Evolutionary conservation across 2,797 vertebrate genomes (phyloP).

Genomic region (Pangasius larnaudii): DNA sequence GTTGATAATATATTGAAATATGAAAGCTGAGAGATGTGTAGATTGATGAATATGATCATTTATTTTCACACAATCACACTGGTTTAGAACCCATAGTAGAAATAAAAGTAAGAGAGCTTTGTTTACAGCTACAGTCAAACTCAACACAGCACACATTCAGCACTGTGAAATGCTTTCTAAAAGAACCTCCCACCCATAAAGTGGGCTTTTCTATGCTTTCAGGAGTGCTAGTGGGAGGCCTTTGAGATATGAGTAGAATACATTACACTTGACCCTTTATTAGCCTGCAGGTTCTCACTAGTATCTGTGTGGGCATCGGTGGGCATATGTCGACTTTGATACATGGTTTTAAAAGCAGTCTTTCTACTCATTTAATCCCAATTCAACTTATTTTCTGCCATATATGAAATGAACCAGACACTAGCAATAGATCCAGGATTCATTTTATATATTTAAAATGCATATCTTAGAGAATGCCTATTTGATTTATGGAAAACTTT

Average conservation of each 20-base stretch:
- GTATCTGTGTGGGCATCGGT: constrained; percentile 74
- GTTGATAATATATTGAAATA: constrained; percentile 12
- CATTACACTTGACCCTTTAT: constrained; percentile 77
- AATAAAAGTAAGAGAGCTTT: not conserved
- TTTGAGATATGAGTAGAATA: constrained; percentile 78
- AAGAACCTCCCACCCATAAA: constrained; percentile 40
- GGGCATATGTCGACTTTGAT: constrained; percentile 61
- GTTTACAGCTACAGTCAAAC: constrained; percentile 17
- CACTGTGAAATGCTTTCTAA: constrained; percentile 28
- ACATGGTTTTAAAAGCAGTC: constrained; percentile 4
- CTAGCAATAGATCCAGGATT: not conserved
- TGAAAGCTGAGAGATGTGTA: constrained; percentile 16
- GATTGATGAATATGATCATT: constrained; percentile 8
- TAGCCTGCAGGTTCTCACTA: constrained; percentile 72
- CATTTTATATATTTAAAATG: not conserved
- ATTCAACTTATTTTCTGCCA: not conserved
- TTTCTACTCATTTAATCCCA: too few relatives aligned
- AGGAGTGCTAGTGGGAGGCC: constrained; percentile 50
- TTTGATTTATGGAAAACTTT: not conserved
- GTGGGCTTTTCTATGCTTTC: constrained; percentile 44
- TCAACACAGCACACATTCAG: constrained; percentile 7
- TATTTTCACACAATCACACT: constrained; percentile 11
- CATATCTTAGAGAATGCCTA: not conserved
- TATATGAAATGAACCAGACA: not conserved
- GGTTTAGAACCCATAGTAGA: not conserved